Evolutionary conservation across 2,888 invertebrate species (phyloP).

Genomic region (Pinctada fucata): DNA sequence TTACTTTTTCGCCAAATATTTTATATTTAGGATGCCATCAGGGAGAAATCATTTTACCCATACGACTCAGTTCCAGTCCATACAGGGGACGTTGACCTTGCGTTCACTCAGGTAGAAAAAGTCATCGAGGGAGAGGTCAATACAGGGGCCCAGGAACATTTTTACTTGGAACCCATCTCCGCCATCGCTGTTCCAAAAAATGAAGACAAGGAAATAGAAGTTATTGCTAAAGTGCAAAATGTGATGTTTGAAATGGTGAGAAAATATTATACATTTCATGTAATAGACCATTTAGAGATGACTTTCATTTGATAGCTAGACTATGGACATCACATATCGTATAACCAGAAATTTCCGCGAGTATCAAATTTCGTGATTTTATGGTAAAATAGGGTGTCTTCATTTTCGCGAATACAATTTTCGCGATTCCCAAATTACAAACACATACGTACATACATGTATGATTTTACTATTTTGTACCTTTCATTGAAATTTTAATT

Average conservation of each 20-base stretch:
- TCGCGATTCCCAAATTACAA: too few relatives aligned
- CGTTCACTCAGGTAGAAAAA: constrained; percentile 34
- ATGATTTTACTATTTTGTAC: too few relatives aligned
- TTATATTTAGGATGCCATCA: constrained; percentile 55
- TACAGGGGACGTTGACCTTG: constrained; percentile 40
- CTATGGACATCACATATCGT: too few relatives aligned
- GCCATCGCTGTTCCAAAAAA: constrained; percentile 81
- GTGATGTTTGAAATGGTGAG: constrained; percentile 66
- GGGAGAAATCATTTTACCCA: constrained; percentile 41
- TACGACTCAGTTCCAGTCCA: constrained; percentile 12
- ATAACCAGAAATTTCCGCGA: too few relatives aligned
- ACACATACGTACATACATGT: too few relatives aligned
- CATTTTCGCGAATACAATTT: too few relatives aligned
- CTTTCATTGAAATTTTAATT: too few relatives aligned
- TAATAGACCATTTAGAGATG: too few relatives aligned
- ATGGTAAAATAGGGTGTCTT: too few relatives aligned
- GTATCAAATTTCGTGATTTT: too few relatives aligned
- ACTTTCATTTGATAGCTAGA: too few relatives aligned
- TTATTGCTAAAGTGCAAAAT: constrained; percentile 88
- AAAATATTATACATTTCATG: too few relatives aligned
- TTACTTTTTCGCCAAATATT: neutral
- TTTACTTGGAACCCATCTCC: constrained; percentile 91
- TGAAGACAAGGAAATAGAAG: constrained; percentile 88
- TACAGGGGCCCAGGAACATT: constrained; percentile 96
- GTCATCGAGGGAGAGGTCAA: constrained; percentile 82